Percentiles rank a stretch among this genome's conserved stretches.
phyloP scores from a whole-genome alignment of 2,113 vertebrate genomes.

The Pan paniscus region DNA sequence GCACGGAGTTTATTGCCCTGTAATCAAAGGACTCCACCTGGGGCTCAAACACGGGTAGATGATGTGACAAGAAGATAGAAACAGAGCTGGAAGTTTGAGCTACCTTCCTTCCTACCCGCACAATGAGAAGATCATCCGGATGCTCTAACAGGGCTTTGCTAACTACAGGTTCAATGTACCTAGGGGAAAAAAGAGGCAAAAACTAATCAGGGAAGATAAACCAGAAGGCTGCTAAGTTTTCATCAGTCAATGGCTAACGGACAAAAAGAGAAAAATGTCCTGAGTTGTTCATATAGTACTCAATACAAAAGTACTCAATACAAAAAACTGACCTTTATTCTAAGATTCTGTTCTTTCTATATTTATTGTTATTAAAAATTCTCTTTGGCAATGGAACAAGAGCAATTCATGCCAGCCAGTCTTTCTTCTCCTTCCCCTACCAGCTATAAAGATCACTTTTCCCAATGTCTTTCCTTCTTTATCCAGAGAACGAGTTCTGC shows the following conservation, averaged over 20 bases:
- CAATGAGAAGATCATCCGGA: not conserved
- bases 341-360: not conserved
- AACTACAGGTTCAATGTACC: not conserved
- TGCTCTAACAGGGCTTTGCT: not conserved
- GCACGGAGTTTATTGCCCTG: not conserved
- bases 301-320: not conserved
- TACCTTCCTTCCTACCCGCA: not conserved
- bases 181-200: not conserved
- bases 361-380: not conserved
- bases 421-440: not conserved
- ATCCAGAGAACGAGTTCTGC: not conserved
- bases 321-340: not conserved
- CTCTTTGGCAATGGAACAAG: not conserved
- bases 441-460: not conserved
- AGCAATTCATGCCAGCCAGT: accelerated
- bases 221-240: not conserved
- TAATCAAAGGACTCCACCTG: not conserved
- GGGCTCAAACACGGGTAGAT: not conserved
- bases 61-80: not conserved
- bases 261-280: not conserved
- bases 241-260: not conserved
- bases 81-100: not conserved
- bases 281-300: accelerated
- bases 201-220: not conserved
- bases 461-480: not conserved